Percentiles rank a stretch among this genome's conserved stretches.
Evolutionary conservation across 1,140 invertebrate genomes (phyloP).

Genomic region (Rhysida immarginata): DNA sequence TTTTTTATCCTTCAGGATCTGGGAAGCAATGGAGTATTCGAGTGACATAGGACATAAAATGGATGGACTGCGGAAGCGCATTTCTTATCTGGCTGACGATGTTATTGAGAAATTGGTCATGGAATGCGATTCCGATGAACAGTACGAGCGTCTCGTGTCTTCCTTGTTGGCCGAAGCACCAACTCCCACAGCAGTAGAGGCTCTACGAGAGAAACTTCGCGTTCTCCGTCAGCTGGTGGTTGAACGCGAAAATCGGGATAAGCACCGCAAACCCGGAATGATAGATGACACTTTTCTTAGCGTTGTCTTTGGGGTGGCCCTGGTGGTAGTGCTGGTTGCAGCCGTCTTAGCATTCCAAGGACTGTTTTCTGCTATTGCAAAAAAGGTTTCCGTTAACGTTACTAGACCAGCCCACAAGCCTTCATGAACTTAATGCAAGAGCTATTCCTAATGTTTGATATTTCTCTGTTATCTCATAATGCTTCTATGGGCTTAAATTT

Average conservation of each 20-base stretch:
- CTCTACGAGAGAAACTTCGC: background rate
- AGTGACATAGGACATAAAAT: too few species aligned
- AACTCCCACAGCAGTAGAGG: background rate
- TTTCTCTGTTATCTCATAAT: too few species aligned
- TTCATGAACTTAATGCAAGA: background rate
- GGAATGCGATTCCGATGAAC: background rate
- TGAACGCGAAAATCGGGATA: background rate
- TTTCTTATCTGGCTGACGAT: background rate
- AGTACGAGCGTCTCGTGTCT: background rate
- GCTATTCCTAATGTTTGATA: too few species aligned
- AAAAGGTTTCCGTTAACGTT: background rate
- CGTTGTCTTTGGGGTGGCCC: background rate
- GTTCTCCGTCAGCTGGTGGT: background rate
- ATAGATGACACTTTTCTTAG: slow-evolving; percentile 4
- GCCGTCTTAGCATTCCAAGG: background rate
- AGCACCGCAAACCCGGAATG: background rate
- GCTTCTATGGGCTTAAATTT: too few species aligned
- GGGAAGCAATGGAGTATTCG: too few species aligned
- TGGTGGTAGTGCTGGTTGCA: background rate
- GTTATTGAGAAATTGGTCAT: slow-evolving; percentile 1
- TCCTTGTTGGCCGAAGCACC: background rate
- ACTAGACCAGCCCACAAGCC: background rate
- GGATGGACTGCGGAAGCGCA: background rate
- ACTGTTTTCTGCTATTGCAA: slow-evolving; percentile 1
- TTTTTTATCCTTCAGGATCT: too few species aligned